Base-by-base conservation (phyloP, 2,888 invertebrate species). In the Euzetes globulus region DNA sequence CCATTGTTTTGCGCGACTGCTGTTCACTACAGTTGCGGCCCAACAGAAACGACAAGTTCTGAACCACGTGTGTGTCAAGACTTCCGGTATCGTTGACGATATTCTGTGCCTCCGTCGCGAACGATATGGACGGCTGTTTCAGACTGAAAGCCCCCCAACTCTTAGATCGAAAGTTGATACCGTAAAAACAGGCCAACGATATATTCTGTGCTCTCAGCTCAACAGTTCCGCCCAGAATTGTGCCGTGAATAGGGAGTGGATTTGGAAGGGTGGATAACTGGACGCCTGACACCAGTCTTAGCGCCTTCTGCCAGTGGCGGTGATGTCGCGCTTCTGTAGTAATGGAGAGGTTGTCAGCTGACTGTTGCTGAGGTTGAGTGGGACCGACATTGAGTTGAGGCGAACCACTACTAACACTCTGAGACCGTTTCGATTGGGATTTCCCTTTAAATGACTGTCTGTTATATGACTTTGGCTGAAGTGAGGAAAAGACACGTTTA, bases 71-170 rank as follows among this genome's bases (percentile, higher is more conserved):
- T 17, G 82, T 82, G 37, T 77, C 79, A 7, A 78, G 19, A 68
- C 68, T 70, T 60, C 50, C 77, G 71, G 75, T 75, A 25, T 78
- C 77, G 77, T 82, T 80, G 27, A 80, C 79, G 25, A 82, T 81
- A 76, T 94, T 92, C 82, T 94, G 93, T 0, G 95, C 94, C 83
- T 95, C 94, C 0, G 94, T 93, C 19, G 92, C 90, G 83, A 95
- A 95, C 80, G 91, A 91, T 78, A 95, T 93, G 81, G 90, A 91
- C 0, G 95, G 95, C 80, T 96, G 93, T 82, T 91, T 90, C 78
- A 97, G 85, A 79, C 93, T 94, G 83, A 97, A 97, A 77, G 97
- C 83, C 7, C 95, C 96, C 96, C 97, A 97, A 0, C 92, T 92
- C 84, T 95, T 95, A 74, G 94, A 89, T 80, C 94, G 93, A 83